A percentile compares a stretch with the other conserved stretches of the same genome.
phyloP scores from a whole-genome alignment of 2,888 invertebrate genomes.

The Griposia aprilina region DNA sequence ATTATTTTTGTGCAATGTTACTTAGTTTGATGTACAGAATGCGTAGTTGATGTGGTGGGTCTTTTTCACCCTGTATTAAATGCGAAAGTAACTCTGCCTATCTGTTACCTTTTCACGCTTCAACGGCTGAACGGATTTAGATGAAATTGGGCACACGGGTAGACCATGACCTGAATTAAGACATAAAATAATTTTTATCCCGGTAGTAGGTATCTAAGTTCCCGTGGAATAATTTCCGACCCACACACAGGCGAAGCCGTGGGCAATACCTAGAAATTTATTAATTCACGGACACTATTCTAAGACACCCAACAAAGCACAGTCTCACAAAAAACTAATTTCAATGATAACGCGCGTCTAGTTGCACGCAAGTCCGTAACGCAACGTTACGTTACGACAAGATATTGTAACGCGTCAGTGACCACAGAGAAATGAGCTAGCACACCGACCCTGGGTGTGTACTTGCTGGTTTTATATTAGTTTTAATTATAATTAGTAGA shows the following conservation, averaged over 20 bases:
- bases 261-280: not conserved
- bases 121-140: not conserved
- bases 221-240: not conserved
- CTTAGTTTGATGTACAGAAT: no score
- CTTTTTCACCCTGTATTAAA: not conserved
- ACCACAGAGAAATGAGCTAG: conserved; percentile 63
- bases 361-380: conserved; percentile 53
- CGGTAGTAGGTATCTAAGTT: not conserved
- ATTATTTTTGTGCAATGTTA: no score
- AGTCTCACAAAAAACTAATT: conserved; percentile 35
- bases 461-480: conserved; percentile 29
- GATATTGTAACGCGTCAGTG: conserved; percentile 61
- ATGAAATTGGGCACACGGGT: not conserved
- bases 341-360: not conserved
- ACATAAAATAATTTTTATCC: not conserved
- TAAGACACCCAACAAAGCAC: not conserved
- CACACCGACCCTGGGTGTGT: conserved; percentile 59
- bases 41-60: no score
- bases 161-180: not conserved
- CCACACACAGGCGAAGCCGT: fast-evolving
- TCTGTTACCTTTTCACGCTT: not conserved
- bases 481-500: not conserved
- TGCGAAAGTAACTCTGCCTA: not conserved
- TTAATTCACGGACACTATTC: not conserved
- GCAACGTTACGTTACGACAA: conserved; percentile 42